Evolutionary conservation across 2,888 invertebrate genomes (phyloP).

Genomic region (Mylabris sibirica): DNA sequence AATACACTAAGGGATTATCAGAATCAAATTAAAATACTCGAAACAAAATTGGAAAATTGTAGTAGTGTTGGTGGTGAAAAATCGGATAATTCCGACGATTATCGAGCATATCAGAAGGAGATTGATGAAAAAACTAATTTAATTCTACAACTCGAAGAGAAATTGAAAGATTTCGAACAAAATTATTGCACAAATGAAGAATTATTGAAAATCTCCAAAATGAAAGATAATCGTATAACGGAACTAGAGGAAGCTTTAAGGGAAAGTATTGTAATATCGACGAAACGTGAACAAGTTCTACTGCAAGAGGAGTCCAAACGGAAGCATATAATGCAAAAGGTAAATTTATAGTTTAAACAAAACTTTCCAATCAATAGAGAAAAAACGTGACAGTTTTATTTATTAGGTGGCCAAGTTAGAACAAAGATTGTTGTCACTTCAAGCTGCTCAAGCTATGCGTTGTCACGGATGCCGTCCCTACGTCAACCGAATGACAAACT

Average conservation of each 20-base stretch:
- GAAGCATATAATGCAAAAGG: constrained; percentile 72
- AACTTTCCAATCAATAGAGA: constrained; percentile 8
- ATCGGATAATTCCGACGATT: constrained; percentile 42
- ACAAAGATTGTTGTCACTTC: constrained; percentile 72
- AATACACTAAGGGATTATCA: constrained; percentile 65
- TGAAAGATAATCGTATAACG: constrained; percentile 71
- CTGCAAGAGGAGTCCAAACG: constrained; percentile 71
- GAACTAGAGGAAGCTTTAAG: constrained; percentile 86
- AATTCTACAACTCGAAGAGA: constrained; percentile 65
- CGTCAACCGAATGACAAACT: constrained; percentile 68
- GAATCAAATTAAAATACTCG: constrained; percentile 53
- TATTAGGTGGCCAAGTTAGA: constrained; percentile 74
- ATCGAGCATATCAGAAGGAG: constrained; percentile 43
- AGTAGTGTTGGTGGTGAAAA: constrained; percentile 25
- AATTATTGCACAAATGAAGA: constrained; percentile 59
- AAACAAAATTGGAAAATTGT: constrained; percentile 45
- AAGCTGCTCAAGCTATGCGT: constrained; percentile 73
- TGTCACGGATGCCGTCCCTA: constrained; percentile 74
- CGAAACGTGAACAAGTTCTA: constrained; percentile 72
- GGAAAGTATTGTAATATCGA: constrained; percentile 78
- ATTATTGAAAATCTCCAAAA: constrained; percentile 65
- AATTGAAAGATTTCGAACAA: constrained; percentile 64
- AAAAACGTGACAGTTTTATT: constrained; percentile 39
- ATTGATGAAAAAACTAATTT: constrained; percentile 64
- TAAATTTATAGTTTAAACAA: constrained; percentile 54